Conservation (phyloP, 2,888 invertebrate species). For the Cheilosia urbana region DNA sequence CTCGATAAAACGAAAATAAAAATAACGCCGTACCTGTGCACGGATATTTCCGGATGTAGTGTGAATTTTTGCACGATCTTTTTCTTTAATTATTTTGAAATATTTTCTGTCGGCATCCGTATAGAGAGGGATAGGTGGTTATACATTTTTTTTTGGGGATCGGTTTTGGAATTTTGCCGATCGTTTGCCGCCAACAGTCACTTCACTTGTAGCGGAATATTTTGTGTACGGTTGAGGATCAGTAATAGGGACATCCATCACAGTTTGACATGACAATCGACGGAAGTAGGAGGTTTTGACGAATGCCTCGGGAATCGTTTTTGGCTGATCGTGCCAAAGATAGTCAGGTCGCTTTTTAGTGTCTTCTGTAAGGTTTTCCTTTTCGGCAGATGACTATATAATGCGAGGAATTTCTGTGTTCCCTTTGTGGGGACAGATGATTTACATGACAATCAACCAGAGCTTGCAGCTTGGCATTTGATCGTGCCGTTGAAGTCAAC, state of each 20-base stretch:
- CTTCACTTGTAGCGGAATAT: background rate
- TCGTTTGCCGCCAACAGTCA: background rate
- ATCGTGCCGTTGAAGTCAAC: too few relatives aligned
- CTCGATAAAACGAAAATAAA: slow-evolving; percentile 27
- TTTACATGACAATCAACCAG: too few relatives aligned
- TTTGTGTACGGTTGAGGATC: background rate
- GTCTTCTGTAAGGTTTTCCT: background rate
- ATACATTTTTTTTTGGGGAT: slow-evolving; percentile 1
- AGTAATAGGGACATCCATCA: slow-evolving; percentile 10
- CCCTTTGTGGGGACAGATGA: too few relatives aligned
- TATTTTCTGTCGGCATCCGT: slow-evolving; percentile 42
- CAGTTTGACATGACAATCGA: background rate
- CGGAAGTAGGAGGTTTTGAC: background rate
- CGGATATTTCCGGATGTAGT: slow-evolving; percentile 72
- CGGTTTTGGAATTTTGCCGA: background rate
- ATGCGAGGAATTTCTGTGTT: too few relatives aligned
- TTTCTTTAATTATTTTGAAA: slow-evolving; percentile 39
- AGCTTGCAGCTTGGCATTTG: too few relatives aligned
- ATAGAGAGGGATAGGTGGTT: background rate
- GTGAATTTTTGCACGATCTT: slow-evolving; percentile 64
- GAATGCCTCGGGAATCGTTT: background rate
- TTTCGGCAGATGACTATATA: background rate
- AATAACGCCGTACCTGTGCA: slow-evolving; percentile 41
- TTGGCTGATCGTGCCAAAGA: slow-evolving; percentile 3
- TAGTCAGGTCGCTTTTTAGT: background rate